Conservation (phyloP, 2,888 invertebrate species). For the Trachelus iudaicus region DNA sequence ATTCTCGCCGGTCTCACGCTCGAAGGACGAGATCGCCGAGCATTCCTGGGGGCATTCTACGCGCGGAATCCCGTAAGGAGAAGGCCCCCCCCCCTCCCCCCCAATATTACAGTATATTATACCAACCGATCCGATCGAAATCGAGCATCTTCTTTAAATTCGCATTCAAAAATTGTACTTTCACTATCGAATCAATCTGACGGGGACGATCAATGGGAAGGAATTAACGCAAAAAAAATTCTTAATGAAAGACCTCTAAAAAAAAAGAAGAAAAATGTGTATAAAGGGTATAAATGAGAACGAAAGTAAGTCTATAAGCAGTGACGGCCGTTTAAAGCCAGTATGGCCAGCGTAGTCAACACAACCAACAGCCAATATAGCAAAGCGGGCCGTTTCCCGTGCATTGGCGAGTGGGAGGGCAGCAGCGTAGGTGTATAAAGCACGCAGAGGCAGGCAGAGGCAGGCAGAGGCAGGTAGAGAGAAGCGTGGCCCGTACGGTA, state of each 20-base stretch:
- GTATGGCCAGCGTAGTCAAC: neutral
- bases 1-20: constrained; percentile 6
- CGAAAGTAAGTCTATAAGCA: neutral
- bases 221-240: neutral
- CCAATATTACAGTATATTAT: neutral
- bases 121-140: neutral
- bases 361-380: neutral
- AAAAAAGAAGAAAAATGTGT: neutral
- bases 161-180: neutral
- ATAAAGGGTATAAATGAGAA: neutral
- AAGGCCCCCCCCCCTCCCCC: no score
- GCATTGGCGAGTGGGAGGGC: neutral
- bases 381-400: neutral
- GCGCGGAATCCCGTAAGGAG: neutral
- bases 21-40: constrained; percentile 1
- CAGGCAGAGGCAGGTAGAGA: neutral
- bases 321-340: neutral
- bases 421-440: neutral
- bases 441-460: constrained; percentile 15
- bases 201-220: neutral
- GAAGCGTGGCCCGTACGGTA: neutral
- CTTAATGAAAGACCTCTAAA: neutral
- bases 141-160: neutral
- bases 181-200: neutral
- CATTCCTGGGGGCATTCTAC: constrained; percentile 4